Base-by-base conservation (phyloP, 2,888 invertebrate genomes). In the Drosophila flavopinicola region DNA sequence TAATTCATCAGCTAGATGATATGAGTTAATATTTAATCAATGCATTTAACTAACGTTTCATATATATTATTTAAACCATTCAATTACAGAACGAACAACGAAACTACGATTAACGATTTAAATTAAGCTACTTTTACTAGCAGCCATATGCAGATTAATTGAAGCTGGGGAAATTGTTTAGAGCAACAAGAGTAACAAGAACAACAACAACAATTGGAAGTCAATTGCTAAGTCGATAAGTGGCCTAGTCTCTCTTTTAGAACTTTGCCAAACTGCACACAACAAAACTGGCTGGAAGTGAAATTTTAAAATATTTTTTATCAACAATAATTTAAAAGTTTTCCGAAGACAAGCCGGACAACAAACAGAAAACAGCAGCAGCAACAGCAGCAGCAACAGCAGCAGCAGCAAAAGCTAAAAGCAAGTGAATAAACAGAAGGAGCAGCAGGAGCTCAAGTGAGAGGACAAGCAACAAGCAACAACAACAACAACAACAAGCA, bases 61-160 rank as follows among this genome's bases (percentile, higher is more conserved):
- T 32, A 20, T 33, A 24, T 39, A 27, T 39, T 20, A 23, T 60
- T 71, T 20, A 15, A 20, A 9, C 17, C 39, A 76, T 74, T 66
- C 30, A 79, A 66, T 79, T 79, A 47, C 88, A 88, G 88, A 88
- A 76, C 88, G 88, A 89, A 80, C 75, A 71, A 66, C 73, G 75
- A 80, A 80, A 79, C 74, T 64, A 88, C 89, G 88, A 89, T 74
- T 83, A 79, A 77, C 77, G 79, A 83, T 84, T 85, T 88, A 79
- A 67, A 61, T 74, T 85, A 79, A 83, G 77, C 63, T 57, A 70
- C 54, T 75, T n/a, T n/a, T 59, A 66, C 20, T 35, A 61, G 69
- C 52, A 49, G 13, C 9, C 24, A 49, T 42, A 27, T 39, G 30
- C 45, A 49, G 30, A 59, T 49, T 45, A 44, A 75, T 52, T 58